A percentile compares a stretch with the other conserved stretches of the same genome.
Conservation (phyloP, 2,113 vertebrate species). For the Mus spicilegus region DNA sequence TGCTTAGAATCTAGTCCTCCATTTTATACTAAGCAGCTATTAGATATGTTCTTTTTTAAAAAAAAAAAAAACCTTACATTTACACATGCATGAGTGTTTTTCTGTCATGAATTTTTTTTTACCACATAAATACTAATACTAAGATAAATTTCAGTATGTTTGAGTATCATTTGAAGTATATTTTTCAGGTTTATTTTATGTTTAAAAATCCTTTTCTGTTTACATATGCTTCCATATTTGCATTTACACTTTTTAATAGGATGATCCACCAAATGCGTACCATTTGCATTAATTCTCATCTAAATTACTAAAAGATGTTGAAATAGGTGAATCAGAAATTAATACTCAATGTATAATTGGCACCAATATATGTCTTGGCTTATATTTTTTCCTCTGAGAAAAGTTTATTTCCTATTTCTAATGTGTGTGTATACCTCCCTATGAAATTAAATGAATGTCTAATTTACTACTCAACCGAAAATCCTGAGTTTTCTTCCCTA, state of each 20-base stretch:
- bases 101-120: not conserved
- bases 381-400: not conserved
- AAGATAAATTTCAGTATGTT: slow-evolving; percentile 23
- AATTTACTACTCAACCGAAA: slow-evolving; percentile 26
- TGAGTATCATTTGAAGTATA: not conserved
- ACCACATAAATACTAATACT: not conserved
- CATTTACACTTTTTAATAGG: not conserved
- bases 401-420: slow-evolving; percentile 24
- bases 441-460: not conserved
- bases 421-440: not conserved
- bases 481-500: not conserved
- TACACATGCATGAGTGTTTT: not conserved
- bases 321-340: not conserved
- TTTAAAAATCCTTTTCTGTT: slow-evolving; percentile 22
- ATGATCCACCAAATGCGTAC: not conserved
- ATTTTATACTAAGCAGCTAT: not conserved
- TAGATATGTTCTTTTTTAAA: not conserved
- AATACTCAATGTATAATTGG: not conserved
- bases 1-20: not conserved
- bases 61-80: not conserved
- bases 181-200: slow-evolving; percentile 4
- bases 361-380: not conserved
- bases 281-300: not conserved
- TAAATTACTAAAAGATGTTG: not conserved
- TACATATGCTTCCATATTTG: not conserved